Percentiles rank a stretch among this genome's conserved stretches.
phyloP scores from a whole-genome alignment of 2,113 vertebrate genomes.

The Gobiocypris rarus region DNA sequence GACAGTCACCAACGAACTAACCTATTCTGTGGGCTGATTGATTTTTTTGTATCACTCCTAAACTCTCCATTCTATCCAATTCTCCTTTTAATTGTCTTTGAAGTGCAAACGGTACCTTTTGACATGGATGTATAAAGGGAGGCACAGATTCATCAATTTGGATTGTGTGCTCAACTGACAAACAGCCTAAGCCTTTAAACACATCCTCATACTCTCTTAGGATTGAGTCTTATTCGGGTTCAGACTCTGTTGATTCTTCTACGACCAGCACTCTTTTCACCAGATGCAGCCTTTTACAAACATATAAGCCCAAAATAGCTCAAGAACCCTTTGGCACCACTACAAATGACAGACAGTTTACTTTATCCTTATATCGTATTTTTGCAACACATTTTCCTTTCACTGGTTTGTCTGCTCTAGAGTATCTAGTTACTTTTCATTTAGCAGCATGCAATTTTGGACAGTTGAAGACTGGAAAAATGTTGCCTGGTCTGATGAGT shows the following conservation, averaged over 20 bases:
- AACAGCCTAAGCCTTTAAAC: constrained; percentile 41
- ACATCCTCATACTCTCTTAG: constrained; percentile 23
- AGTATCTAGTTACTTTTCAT: constrained; percentile 20
- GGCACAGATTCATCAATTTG: constrained; percentile 4
- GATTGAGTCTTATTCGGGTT: not conserved
- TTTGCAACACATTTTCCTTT: constrained; percentile 15
- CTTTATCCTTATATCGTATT: not conserved
- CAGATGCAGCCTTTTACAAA: not conserved
- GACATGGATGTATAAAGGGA: constrained; percentile 14
- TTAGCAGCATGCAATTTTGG: constrained; percentile 35
- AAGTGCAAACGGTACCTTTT: constrained; percentile 19
- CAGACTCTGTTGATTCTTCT: not conserved
- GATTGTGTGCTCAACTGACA: constrained; percentile 34
- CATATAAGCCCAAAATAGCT: constrained; percentile 30
- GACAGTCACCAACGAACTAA: constrained; percentile 13
- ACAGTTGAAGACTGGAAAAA: too few relatives aligned
- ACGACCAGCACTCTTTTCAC: not conserved
- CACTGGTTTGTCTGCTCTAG: constrained; percentile 23
- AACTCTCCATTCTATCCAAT: not conserved
- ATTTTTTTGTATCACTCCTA: not conserved
- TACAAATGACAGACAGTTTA: constrained; percentile 3
- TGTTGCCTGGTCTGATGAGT: too few relatives aligned
- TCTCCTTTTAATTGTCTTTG: constrained; percentile 7
- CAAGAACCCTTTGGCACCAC: constrained; percentile 1
- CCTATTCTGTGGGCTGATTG: not conserved